Conservation (phyloP, 2,113 vertebrate species). For the Litocranius walleri region DNA sequence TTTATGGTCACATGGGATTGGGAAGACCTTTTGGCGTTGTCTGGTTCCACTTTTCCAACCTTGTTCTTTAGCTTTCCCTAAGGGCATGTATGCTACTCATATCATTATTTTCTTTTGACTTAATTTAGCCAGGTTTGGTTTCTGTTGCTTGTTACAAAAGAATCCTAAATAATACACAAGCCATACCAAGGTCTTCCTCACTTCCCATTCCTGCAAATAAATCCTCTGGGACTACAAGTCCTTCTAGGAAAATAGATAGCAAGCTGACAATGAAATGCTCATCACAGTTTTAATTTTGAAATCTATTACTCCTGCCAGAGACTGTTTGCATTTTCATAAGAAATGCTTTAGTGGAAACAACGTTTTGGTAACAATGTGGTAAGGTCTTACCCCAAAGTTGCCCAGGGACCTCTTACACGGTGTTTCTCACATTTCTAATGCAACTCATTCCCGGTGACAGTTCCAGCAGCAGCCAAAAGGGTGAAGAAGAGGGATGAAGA, state of each 20-base stretch:
- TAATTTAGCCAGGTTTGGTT: not conserved
- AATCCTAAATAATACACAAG: not conserved
- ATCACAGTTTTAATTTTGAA: not conserved
- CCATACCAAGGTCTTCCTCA: not conserved
- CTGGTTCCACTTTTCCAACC: not conserved
- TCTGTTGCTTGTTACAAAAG: slow-evolving; percentile 4
- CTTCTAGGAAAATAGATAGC: not conserved
- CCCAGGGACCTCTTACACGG: not conserved
- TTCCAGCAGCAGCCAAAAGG: not conserved
- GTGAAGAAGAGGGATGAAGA: not conserved
- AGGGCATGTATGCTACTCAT: not conserved
- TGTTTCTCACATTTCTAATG: not conserved
- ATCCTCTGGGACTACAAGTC: not conserved
- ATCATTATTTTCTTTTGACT: not conserved
- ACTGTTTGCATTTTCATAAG: not conserved
- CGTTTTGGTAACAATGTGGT: not conserved
- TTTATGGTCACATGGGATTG: not conserved
- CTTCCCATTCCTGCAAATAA: not conserved
- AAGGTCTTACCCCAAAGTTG: not conserved
- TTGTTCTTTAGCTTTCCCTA: not conserved
- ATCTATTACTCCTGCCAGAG: not conserved
- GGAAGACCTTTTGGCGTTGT: not conserved
- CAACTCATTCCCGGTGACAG: not conserved
- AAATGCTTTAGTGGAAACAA: slow-evolving; percentile 10
- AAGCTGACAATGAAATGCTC: not conserved